phyloP scores from a whole-genome alignment of 2,888 invertebrate species.

The Operophtera brumata region DNA sequence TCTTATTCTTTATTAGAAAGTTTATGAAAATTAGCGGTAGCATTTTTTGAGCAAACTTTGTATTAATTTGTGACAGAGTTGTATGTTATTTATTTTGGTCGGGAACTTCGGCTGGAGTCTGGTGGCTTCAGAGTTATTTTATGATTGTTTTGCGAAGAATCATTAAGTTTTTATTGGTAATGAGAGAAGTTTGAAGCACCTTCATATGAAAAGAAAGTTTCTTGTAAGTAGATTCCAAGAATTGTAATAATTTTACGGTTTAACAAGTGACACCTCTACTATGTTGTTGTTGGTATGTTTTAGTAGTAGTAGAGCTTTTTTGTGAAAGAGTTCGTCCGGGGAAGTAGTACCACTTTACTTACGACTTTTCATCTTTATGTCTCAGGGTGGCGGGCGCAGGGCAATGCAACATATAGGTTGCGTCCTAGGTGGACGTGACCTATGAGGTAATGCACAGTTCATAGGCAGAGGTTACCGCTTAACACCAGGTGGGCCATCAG shows the following conservation, averaged over 20 bases:
- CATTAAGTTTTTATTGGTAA: slow-evolving; percentile 16
- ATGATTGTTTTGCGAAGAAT: slow-evolving; percentile 12
- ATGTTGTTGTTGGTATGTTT: no score
- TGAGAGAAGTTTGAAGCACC: slow-evolving; percentile 13
- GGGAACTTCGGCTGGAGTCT: neutral
- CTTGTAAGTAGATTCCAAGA: slow-evolving; percentile 2
- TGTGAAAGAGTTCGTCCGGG: no score
- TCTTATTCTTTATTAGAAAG: neutral
- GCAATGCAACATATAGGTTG: no score
- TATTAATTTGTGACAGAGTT: slow-evolving; percentile 2
- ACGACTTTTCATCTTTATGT: no score
- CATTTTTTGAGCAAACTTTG: neutral
- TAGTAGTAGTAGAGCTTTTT: no score
- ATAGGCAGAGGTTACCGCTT: no score
- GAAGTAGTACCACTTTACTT: no score
- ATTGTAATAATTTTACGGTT: neutral
- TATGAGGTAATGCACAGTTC: no score
- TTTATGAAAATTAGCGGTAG: neutral
- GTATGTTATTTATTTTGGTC: slow-evolving; percentile 4
- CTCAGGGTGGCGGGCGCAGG: no score
- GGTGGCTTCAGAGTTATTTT: slow-evolving; percentile 10
- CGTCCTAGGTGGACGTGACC: no score
- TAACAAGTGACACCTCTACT: neutral
- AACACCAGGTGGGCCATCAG: no score
- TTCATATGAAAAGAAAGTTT: slow-evolving; percentile 1